Evolutionary conservation across 1,140 invertebrate species (phyloP).

Genomic region (Scaptomyza pallida): DNA sequence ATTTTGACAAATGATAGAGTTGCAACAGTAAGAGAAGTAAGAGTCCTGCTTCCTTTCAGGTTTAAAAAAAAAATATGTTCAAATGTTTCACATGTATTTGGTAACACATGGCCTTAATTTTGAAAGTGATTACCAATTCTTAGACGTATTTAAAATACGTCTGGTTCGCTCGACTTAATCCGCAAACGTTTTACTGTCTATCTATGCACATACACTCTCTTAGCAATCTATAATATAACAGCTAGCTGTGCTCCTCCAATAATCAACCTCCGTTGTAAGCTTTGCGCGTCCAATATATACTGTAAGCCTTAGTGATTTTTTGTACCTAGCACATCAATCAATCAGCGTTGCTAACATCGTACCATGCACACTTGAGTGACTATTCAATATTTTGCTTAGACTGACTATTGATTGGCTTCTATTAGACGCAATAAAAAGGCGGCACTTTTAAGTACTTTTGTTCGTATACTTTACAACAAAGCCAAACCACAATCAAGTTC

Average conservation of each 20-base stretch:
- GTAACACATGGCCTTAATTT: too few relatives aligned
- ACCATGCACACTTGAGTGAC: conserved; percentile 30
- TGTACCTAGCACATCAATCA: conserved; percentile 47
- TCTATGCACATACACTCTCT: neutral
- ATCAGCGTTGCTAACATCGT: conserved; percentile 28
- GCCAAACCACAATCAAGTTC: conserved; percentile 35
- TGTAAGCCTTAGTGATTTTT: neutral
- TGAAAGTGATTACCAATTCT: too few relatives aligned
- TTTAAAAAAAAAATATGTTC: too few relatives aligned
- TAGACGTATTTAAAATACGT: too few relatives aligned
- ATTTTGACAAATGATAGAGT: too few relatives aligned
- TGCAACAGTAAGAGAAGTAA: too few relatives aligned
- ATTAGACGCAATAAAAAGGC: conserved; percentile 59
- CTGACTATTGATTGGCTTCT: conserved; percentile 54
- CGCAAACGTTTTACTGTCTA: neutral
- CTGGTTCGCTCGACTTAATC: neutral
- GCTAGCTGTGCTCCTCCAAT: too few relatives aligned
- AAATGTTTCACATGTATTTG: too few relatives aligned
- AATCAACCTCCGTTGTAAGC: neutral
- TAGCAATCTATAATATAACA: neutral
- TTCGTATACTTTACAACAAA: conserved; percentile 37
- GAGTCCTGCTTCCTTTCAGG: too few relatives aligned
- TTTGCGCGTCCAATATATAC: conserved; percentile 2
- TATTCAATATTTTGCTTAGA: conserved; percentile 30
- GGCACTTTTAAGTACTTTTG: conserved; percentile 18